These are phyloP conservation scores for Chrysina gloriosa DNA, from an alignment of 2,888 invertebrate genomes.

Conservation along the genomic window DNA sequence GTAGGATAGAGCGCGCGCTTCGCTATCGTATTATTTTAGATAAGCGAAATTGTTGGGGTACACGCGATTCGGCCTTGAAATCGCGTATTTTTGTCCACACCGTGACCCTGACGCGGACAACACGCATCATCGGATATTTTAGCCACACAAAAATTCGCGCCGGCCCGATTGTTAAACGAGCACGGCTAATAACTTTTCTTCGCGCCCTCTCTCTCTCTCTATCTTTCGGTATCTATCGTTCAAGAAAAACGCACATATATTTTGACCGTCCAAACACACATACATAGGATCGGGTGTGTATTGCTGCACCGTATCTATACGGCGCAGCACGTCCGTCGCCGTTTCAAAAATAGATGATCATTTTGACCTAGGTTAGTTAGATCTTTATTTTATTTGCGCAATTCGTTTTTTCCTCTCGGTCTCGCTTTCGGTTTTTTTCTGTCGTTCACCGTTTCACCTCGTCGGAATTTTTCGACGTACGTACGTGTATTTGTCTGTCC, in stretches of 20 bases:
- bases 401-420: conserved; percentile 16
- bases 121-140: not conserved
- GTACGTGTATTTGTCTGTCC: too few relatives aligned
- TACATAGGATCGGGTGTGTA: not conserved
- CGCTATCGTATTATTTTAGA: conserved; percentile 21
- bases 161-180: too few relatives aligned
- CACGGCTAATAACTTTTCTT: too few relatives aligned
- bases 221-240: not conserved
- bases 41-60: conserved; percentile 23
- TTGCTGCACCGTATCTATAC: too few relatives aligned
- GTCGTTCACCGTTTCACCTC: too few relatives aligned
- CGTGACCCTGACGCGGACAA: conserved; percentile 42
- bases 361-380: conserved; percentile 43
- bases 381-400: conserved; percentile 33
- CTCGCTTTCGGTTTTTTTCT: conserved; percentile 8
- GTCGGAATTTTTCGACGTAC: too few relatives aligned
- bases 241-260: conserved; percentile 4
- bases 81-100: conserved; percentile 37
- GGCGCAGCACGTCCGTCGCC: conserved; percentile 3
- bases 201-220: too few relatives aligned
- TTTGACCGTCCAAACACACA: conserved; percentile 37
- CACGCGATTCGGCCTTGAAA: conserved; percentile 45
- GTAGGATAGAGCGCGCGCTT: too few relatives aligned
- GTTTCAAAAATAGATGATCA: conserved; percentile 41
- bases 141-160: not conserved